Evolutionary conservation across 2,113 vertebrate genomes (phyloP).

Genomic region (Erpornis zantholeuca): DNA sequence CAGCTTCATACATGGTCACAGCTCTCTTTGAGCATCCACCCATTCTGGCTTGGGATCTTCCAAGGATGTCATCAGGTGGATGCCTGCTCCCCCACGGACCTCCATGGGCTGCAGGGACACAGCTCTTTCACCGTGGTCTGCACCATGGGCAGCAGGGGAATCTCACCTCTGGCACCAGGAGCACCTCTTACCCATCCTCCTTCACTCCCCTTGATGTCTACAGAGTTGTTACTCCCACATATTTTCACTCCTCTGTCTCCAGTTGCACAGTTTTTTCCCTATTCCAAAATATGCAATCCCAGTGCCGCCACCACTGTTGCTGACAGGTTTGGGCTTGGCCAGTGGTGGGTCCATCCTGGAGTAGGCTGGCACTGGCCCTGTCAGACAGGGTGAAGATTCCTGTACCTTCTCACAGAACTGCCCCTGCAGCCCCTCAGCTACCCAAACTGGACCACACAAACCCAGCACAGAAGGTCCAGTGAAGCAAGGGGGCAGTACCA

Average conservation of each 20-base stretch:
- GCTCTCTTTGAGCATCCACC: background rate
- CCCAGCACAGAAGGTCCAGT: accelerated
- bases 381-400: background rate
- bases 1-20: too few relatives aligned
- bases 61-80: background rate
- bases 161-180: background rate
- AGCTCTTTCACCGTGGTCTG: background rate
- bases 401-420: background rate
- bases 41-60: background rate
- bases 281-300: background rate
- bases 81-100: background rate
- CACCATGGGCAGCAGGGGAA: accelerated
- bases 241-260: background rate
- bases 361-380: background rate
- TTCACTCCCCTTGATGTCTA: background rate
- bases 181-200: background rate
- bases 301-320: accelerated
- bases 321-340: background rate
- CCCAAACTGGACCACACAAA: background rate
- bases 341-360: too few relatives aligned
- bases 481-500: background rate
- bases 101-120: background rate
- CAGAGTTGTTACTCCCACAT: background rate
- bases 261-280: background rate
- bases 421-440: background rate